Evolutionary conservation across 2,888 invertebrate species (phyloP).

Genomic region (Ecdyonurus torrentis): DNA sequence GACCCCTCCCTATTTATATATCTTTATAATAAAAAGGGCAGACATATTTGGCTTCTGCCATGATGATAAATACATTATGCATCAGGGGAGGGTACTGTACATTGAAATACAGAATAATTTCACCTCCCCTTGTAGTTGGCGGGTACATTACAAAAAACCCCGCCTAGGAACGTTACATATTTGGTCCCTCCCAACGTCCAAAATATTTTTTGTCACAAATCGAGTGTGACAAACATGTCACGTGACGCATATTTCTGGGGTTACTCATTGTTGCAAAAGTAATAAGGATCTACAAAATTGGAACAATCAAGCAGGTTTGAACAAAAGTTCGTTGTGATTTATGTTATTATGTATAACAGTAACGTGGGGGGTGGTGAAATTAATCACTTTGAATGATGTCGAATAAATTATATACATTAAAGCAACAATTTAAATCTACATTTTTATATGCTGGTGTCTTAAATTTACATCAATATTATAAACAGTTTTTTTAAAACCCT

Average conservation of each 20-base stretch:
- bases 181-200: neutral
- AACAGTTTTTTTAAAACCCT: no score
- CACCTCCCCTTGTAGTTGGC: neutral
- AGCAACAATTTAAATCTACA: no score
- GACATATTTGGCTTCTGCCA: no score
- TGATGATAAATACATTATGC: neutral
- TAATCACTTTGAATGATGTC: no score
- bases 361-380: neutral
- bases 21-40: neutral
- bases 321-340: neutral
- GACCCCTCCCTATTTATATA: neutral
- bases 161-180: neutral
- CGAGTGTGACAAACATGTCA: neutral
- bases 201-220: neutral
- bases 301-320: neutral
- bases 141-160: neutral
- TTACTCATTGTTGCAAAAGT: neutral
- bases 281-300: no score
- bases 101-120: no score
- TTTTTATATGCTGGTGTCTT: no score
- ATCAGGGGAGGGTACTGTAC: neutral
- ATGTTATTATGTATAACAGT: neutral
- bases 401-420: no score
- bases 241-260: neutral
- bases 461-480: no score